Evolutionary conservation across 2,888 invertebrate species (phyloP).

Genomic region (Odontocolon sp.): DNA sequence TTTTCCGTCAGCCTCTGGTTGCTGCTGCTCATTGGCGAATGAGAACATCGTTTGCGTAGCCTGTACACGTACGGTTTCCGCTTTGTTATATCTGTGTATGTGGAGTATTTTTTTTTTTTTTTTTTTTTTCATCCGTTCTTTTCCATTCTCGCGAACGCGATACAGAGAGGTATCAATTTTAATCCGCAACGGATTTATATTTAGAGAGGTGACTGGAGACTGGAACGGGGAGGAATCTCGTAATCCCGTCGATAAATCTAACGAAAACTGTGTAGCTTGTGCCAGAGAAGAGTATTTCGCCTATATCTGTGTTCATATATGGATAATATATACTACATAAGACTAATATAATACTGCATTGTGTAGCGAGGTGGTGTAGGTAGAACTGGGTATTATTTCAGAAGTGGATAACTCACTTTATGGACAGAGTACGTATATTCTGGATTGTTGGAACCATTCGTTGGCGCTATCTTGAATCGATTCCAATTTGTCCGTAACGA

Average conservation of each 20-base stretch:
- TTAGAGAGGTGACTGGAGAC: constrained; percentile 10
- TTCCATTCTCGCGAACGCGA: constrained; percentile 14
- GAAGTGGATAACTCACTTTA: neutral
- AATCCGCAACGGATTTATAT: constrained; percentile 53
- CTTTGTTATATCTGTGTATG: constrained; percentile 33
- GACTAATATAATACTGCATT: neutral
- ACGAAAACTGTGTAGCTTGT: neutral
- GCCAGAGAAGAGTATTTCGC: constrained; percentile 18
- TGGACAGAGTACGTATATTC: constrained; percentile 2
- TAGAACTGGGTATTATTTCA: neutral
- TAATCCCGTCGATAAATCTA: constrained; percentile 49
- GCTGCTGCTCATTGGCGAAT: neutral
- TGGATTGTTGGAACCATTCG: constrained; percentile 15
- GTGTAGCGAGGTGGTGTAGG: neutral
- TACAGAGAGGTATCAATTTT: constrained; percentile 32
- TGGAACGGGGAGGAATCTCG: constrained; percentile 1
- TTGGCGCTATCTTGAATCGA: constrained; percentile 48
- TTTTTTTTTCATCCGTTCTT: constrained; percentile 12
- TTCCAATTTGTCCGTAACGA: constrained; percentile 58
- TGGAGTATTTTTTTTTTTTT: constrained; percentile 7
- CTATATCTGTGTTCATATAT: neutral
- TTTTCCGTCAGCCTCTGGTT: constrained; percentile 35
- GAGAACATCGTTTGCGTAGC: constrained; percentile 7
- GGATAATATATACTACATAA: neutral
- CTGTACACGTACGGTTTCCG: constrained; percentile 31